Evolutionary conservation across 2,797 vertebrate species (phyloP).

Genomic region (Anomalospiza imberbis): DNA sequence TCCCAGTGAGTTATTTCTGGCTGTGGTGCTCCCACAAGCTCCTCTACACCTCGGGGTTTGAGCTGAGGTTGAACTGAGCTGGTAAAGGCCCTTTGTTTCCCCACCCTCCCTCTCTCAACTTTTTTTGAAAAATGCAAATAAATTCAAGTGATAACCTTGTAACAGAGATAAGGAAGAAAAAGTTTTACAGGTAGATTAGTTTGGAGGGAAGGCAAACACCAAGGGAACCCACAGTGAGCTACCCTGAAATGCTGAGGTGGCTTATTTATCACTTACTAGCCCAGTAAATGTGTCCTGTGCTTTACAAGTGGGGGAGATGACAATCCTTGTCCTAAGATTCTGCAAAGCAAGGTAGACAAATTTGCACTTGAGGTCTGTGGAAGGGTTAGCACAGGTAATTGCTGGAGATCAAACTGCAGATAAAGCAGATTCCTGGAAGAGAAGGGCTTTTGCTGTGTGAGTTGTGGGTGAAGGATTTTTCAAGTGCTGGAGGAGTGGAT

Average conservation of each 20-base stretch:
- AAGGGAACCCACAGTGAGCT: background rate
- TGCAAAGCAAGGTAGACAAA: background rate
- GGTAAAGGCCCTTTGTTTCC: background rate
- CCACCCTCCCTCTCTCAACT: background rate
- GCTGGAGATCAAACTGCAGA: background rate
- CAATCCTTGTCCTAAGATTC: background rate
- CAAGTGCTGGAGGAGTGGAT: background rate
- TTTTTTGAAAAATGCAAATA: constrained; percentile 15
- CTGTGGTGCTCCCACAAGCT: accelerated
- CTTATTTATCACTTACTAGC: background rate
- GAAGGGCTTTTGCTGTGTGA: background rate
- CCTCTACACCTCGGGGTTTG: background rate
- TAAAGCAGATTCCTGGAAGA: constrained; percentile 1
- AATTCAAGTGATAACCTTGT: background rate
- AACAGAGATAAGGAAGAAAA: constrained; percentile 26
- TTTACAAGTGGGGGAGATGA: background rate
- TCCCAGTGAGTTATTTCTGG: background rate
- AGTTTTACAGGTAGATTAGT: background rate
- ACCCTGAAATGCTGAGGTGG: background rate
- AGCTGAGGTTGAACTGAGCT: background rate
- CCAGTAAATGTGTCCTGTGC: background rate
- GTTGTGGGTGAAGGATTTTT: background rate
- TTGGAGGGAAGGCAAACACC: background rate
- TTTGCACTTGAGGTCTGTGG: background rate
- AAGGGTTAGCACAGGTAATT: background rate